These are phyloP conservation scores for Pholis gunnellus DNA, from an alignment of 2,113 vertebrate species.

Conservation along the genomic window DNA sequence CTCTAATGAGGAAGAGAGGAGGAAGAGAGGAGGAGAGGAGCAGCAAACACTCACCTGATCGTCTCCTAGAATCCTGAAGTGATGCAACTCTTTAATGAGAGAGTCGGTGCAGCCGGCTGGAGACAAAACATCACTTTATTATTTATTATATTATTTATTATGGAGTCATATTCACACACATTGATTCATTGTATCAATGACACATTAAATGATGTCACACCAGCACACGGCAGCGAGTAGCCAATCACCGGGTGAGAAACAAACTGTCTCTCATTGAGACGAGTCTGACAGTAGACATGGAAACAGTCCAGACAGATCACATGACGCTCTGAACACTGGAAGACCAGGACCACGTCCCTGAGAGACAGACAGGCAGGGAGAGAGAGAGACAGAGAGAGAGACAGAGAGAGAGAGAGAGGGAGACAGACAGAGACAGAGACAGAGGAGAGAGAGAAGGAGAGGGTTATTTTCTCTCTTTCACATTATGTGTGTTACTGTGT, in stretches of 20 bases:
- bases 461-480: not conserved
- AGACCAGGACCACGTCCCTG: not conserved
- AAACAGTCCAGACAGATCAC: constrained; percentile 3
- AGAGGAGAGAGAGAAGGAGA: not conserved
- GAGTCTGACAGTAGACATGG: constrained; percentile 84
- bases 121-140: constrained; percentile 47
- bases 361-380: not conserved
- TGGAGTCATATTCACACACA: not conserved
- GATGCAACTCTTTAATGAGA: constrained; percentile 93
- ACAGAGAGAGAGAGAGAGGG: not conserved
- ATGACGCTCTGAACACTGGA: constrained; percentile 7
- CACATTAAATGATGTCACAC: constrained; percentile 53
- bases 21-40: no score
- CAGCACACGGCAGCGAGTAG: constrained; percentile 92
- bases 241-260: constrained; percentile 84
- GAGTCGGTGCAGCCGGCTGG: constrained; percentile 90
- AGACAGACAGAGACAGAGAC: no score
- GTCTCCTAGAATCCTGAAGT: constrained; percentile 92
- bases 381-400: not conserved
- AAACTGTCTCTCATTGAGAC: constrained; percentile 91
- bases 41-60: constrained; percentile 86
- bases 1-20: no score
- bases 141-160: not conserved
- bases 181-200: not conserved
- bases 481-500: not conserved